Base-by-base conservation (phyloP, 2,113 vertebrate genomes). In the Gobio gobio region DNA sequence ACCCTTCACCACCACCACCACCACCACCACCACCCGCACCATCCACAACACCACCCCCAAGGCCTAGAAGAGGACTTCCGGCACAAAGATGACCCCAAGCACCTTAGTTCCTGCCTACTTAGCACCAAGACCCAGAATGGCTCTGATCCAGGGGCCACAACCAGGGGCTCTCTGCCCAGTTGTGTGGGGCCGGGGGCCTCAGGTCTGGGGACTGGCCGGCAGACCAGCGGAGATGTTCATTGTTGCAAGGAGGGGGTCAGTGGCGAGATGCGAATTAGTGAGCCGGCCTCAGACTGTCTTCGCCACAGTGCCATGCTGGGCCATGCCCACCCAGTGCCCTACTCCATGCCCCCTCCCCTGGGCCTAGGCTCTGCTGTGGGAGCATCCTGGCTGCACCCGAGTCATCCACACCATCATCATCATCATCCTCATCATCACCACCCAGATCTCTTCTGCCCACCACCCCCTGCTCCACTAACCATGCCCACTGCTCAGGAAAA, bases 391-490 rank as follows among this genome's bases (percentile, higher is more conserved):
- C 91, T 97, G 58, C 96, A 96, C 18, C 81, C 94, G 0, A 88
- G 63, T 76, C 89, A 88, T 74, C 74, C 84, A 7, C 88, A 89
- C 66, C 90, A 95, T 5, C 93, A 92, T 40, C 43, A 45, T 51
- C 43, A 45, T 51, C 82, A 92, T 58, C 93, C 93, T 84, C 93
- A 91, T 89, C 94, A 93, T 75, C 91, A 93, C 13, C 95, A 94
- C 73, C 93, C 96, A 0, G 97, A 98, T 2, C 95, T 97, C 91
- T 96, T 97, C 90, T 97, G 97, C 90, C 95, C 96, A 0, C 86
- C 87, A 10, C 64, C 91, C n/a, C 93, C 93, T 54, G 90, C 94
- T 33, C 89, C 92, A 78, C 86, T 94, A 12, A 94, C 89, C 64
- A 94, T 89, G 64, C 76, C 33, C 87, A 95, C 96, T 2, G 89